These are phyloP conservation scores for Pygocentrus nattereri DNA, from an alignment of 2,797 vertebrate genomes.

Conservation along the genomic window DNA sequence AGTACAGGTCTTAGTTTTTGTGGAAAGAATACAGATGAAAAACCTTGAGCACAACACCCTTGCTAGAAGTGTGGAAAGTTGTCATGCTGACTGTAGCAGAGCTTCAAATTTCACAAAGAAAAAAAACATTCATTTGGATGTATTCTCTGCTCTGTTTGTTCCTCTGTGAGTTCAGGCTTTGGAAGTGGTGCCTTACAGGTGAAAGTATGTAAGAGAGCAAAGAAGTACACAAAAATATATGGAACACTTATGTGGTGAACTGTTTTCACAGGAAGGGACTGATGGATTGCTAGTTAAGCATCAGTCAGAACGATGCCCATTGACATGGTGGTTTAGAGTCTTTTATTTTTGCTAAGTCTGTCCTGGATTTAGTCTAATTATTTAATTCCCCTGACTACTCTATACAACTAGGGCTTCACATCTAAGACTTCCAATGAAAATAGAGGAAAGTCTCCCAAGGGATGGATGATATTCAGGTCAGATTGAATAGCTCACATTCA, in stretches of 20 bases:
- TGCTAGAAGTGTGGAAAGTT: not conserved
- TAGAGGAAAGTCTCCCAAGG: not conserved
- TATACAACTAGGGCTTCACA: not conserved
- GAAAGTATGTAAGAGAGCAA: not conserved
- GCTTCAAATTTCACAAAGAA: not conserved
- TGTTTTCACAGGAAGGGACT: not conserved
- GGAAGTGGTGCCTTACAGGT: constrained; percentile 35
- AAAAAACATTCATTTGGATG: not conserved
- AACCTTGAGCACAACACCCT: not conserved
- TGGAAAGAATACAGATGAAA: constrained; percentile 36
- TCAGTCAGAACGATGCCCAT: not conserved
- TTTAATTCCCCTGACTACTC: not conserved
- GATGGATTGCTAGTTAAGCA: not conserved
- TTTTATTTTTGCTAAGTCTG: not conserved
- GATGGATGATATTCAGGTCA: not conserved
- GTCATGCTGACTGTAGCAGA: not conserved
- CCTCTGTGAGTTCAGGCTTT: not conserved
- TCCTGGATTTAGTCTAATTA: not conserved
- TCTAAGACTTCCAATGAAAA: not conserved
- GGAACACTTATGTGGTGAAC: not conserved
- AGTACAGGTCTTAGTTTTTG: constrained; percentile 11
- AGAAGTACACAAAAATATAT: not conserved
- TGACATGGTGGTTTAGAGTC: not conserved
- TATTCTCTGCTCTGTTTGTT: not conserved
- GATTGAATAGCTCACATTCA: not conserved